Evolutionary conservation across 2,113 vertebrate species (phyloP).

Genomic region (Neolamprologus falcicula): DNA sequence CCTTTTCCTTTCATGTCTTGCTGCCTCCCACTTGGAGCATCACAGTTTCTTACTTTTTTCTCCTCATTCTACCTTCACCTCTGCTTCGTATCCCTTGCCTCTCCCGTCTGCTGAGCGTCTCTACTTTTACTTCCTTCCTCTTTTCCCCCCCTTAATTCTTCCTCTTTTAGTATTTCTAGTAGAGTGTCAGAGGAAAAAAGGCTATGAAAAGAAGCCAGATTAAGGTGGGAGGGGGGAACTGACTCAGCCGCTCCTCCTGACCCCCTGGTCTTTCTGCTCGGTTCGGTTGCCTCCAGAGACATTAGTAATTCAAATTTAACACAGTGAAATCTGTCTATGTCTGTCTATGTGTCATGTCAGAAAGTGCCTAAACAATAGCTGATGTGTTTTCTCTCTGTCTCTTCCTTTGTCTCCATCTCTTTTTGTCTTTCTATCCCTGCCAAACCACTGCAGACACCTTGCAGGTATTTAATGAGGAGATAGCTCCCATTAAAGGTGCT

Average conservation of each 20-base stretch:
- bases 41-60: slow-evolving; percentile 1
- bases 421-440: neutral
- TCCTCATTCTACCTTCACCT: neutral
- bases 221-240: neutral
- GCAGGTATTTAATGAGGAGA: slow-evolving; percentile 67
- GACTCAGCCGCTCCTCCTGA: slow-evolving; percentile 14
- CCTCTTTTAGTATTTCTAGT: neutral
- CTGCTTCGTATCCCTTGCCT: neutral
- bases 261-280: slow-evolving; percentile 4
- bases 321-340: neutral
- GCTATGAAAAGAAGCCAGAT: slow-evolving; percentile 19
- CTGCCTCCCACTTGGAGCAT: slow-evolving; percentile 38
- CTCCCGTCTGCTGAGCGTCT: neutral
- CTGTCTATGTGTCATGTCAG: slow-evolving; percentile 42
- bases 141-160: neutral
- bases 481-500: slow-evolving; percentile 62
- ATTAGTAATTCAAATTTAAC: slow-evolving; percentile 46
- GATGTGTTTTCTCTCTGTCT: neutral
- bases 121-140: neutral
- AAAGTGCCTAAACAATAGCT: slow-evolving; percentile 22
- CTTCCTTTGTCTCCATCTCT: neutral
- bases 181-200: neutral
- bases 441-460: slow-evolving; percentile 35
- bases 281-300: slow-evolving; percentile 24
- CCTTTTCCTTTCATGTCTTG: slow-evolving; percentile 31